These are phyloP conservation scores for Darevskia nairensis DNA, from an alignment of 2,797 vertebrate species.

Conservation along the genomic window DNA sequence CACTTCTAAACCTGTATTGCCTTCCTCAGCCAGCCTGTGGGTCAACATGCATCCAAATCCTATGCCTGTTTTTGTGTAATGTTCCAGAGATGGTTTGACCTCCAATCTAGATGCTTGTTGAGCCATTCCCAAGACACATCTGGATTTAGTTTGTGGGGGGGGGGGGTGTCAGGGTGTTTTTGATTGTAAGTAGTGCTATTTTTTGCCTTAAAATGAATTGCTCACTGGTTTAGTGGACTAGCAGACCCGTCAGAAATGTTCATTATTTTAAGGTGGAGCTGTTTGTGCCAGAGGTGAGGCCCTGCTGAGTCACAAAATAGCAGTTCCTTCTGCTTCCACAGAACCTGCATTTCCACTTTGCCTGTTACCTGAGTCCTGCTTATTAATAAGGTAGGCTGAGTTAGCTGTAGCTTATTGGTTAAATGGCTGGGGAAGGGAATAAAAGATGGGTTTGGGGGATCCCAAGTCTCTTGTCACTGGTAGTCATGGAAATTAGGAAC, in stretches of 20 bases:
- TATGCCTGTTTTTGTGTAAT: not conserved
- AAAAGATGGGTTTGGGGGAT: fast-evolving
- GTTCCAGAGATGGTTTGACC: not conserved
- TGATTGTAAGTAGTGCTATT: not conserved
- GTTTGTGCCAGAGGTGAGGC: not conserved
- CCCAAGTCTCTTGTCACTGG: not conserved
- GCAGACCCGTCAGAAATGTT: not conserved
- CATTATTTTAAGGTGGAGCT: not conserved
- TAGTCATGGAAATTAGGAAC: fast-evolving
- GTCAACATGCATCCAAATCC: too few relatives aligned
- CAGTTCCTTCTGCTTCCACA: not conserved
- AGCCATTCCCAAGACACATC: not conserved
- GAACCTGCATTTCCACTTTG: not conserved
- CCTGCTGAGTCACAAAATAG: not conserved
- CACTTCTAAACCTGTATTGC: not conserved
- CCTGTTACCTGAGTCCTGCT: not conserved
- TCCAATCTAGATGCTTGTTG: not conserved
- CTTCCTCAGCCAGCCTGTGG: not conserved
- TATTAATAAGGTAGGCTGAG: not conserved
- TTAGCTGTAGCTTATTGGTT: not conserved
- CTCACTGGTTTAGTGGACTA: not conserved
- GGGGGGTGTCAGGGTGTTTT: too few relatives aligned
- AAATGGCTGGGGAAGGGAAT: not conserved
- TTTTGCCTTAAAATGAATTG: not conserved
- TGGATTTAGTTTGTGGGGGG: not conserved